Evolutionary conservation across 2,113 vertebrate species (phyloP), one percentile per base, ranked within the genome.

Genomic region (Struthidea cinerea): DNA sequence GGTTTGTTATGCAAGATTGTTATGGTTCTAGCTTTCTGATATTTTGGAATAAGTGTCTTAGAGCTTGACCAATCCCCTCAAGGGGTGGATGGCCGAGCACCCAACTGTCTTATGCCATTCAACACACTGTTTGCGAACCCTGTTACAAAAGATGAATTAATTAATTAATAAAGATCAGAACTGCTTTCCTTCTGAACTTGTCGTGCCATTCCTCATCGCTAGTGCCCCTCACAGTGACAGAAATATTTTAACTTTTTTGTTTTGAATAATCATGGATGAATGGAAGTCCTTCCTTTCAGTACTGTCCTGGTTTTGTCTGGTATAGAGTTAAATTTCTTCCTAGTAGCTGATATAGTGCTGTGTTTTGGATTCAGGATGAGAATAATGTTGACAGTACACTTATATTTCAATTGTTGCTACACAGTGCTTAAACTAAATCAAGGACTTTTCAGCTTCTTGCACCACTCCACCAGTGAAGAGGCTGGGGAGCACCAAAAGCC

Each of bases 331-430:
- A 53, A 53, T 67, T 75, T 60, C 16, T 68, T 82, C 30, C 32
- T 44, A 1, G 1, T n/a, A 39, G 33, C 11, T 53, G 39, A 28
- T 46, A 30, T 0, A 75, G 8, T 9, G n/a, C 39, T 1, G 1
- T 53, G 9, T 10, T 75, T 53, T 47, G 24, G 6, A 47, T 35
- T 83, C 26, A 47, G 70, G 41, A 32, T 68, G 26, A 61, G 55
- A 55, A 76, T 35, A n/a, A 53, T 35, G 3, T 52, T 60, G 55
- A 55, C 47, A 76, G 32, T 16, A n/a, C 19, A 26, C 9, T 7
- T 20, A 13, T 11, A 30, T 16, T 83, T 68, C 41, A 42, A 42
- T 44, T 83, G 21, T 27, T 47, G 21, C n/a, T 76, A 15, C 27
- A 24, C 9, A 22, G 4, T 16, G 7, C 15, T 69, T 42, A 42